Evolutionary conservation across 2,113 vertebrate species (phyloP).

Genomic region (Blennius ocellaris): DNA sequence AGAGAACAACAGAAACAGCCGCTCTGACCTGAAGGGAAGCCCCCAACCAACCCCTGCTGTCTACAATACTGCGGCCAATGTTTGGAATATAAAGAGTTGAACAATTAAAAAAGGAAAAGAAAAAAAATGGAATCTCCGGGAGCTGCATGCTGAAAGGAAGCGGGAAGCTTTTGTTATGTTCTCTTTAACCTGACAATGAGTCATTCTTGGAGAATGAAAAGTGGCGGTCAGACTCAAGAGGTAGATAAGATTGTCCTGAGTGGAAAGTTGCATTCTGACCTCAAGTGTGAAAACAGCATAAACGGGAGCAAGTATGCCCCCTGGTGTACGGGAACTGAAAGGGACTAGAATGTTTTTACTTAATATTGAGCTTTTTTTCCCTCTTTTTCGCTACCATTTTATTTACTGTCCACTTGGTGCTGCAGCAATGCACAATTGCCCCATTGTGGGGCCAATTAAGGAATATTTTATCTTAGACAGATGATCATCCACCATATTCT

Average conservation of each 20-base stretch:
- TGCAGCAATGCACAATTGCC: too few relatives aligned
- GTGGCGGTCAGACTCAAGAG: not conserved
- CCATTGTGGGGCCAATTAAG: too few relatives aligned
- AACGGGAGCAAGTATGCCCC: slow-evolving; percentile 40
- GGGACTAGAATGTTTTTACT: not conserved
- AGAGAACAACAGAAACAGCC: slow-evolving; percentile 1
- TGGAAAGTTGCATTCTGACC: not conserved
- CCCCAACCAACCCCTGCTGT: not conserved
- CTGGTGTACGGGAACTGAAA: slow-evolving; percentile 56
- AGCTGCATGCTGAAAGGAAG: not conserved
- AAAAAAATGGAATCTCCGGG: not conserved
- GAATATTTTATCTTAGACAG: too few relatives aligned
- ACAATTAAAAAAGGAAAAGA: not conserved
- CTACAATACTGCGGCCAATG: not conserved
- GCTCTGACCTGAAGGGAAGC: slow-evolving; percentile 3
- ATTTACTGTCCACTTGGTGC: too few relatives aligned
- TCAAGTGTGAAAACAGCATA: not conserved
- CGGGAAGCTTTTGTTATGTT: not conserved
- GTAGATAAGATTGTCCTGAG: not conserved
- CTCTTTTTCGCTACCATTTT: too few relatives aligned
- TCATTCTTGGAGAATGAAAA: slow-evolving; percentile 14
- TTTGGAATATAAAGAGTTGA: not conserved
- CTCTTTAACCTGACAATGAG: not conserved
- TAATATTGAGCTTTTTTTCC: too few relatives aligned
- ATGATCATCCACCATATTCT: too few relatives aligned